Evolutionary conservation across 35 echinoderm and acorn worm genomes (phyloP), one percentile per base, ranked within the genome.

Genomic region (Acanthaster planci): DNA sequence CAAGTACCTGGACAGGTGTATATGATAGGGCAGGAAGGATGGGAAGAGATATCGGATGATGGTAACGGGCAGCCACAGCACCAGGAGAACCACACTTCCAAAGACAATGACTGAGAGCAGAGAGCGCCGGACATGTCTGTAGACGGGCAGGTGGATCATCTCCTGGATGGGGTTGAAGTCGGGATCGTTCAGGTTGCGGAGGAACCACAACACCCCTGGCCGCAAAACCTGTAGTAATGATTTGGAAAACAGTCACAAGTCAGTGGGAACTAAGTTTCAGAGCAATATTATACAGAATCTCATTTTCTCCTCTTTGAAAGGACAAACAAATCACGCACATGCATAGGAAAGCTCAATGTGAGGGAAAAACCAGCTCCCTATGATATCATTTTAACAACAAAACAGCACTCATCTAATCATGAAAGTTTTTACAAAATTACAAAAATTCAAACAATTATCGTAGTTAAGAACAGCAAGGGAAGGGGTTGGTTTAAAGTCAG

Each of bases 151-250:
- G 68, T 94, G 92, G 35, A 91, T 99, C 96, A 99, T 99, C 76
- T 99, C 96, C 60, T 99, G 96, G 31, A 99, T 87, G 18, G 96
- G 96, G 55, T 99, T 99, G 86, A 99, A 99, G 86, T 99, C 96
- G 7, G 96, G 96, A 52, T 99, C 96, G 44, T 94, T 99, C 31
- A 99, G 89, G 78, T 99, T 99, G 29, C 96, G 79, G 17, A 99
- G 96, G 56, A 99, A 99, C 96, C 96, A 99, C 16, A 99, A 51
- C 15, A 99, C 96, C 72, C 96, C 96, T 30, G 96, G 96, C 26
- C 96, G 53, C 8, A 99, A 68, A 17, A 99, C 92, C 96, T 99
- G 82, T 30, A 42, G 26, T 60, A 47, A 22, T 78, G 5, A 0
- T 50, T 23, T 68, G 60, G n/a, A 27, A 6, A 12, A 47, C 4